These are phyloP conservation scores for Nycteola revayana DNA, from an alignment of 2,888 invertebrate species.

Conservation along the genomic window DNA sequence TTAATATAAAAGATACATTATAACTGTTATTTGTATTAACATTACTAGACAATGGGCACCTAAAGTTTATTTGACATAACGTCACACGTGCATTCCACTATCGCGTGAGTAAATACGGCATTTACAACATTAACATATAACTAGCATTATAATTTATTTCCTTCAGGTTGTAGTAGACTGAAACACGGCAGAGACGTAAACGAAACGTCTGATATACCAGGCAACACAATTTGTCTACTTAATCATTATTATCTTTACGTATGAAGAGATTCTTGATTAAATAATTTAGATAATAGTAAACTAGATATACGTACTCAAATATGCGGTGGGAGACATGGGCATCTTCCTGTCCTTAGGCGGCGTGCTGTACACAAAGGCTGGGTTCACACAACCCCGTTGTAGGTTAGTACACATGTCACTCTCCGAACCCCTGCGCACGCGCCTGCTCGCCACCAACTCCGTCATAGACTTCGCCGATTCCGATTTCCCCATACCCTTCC, in stretches of 20 bases:
- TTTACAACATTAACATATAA: too few relatives aligned
- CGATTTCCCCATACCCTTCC: conserved; percentile 68
- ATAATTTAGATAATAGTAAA: conserved; percentile 10
- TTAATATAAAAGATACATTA: too few relatives aligned
- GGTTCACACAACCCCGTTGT: conserved; percentile 66
- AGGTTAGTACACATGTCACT: conserved; percentile 63
- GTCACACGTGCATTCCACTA: too few relatives aligned
- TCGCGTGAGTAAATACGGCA: too few relatives aligned
- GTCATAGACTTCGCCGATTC: conserved; percentile 66
- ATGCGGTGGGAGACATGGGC: conserved; percentile 69
- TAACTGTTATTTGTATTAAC: too few relatives aligned
- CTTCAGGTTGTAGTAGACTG: too few relatives aligned
- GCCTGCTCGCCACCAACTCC: conserved; percentile 50
- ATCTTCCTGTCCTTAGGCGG: conserved; percentile 75
- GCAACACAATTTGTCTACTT: too few relatives aligned
- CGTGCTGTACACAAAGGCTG: conserved; percentile 76
- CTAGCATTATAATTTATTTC: too few relatives aligned
- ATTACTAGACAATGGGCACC: too few relatives aligned
- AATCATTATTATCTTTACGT: not conserved
- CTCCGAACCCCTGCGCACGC: conserved; percentile 69
- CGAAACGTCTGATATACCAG: too few relatives aligned
- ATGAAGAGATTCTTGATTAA: not conserved
- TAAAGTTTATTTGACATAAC: too few relatives aligned
- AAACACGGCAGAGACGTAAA: too few relatives aligned
- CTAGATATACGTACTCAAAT: conserved; percentile 65